Evolutionary conservation across 2,797 vertebrate genomes (phyloP).

Genomic region (Premnoplex brunnescens): DNA sequence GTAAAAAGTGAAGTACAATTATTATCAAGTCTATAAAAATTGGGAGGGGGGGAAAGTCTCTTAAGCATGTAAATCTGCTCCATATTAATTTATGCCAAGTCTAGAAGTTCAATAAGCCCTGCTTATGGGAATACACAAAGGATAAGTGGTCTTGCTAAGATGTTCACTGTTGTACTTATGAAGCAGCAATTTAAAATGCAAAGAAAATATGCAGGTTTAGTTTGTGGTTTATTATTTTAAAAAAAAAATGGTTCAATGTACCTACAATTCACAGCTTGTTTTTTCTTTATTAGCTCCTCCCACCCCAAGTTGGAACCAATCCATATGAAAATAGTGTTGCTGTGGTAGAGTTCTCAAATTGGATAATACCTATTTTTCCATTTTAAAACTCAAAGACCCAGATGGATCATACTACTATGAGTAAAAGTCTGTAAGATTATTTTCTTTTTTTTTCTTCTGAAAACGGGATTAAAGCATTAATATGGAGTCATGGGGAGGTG

Average conservation of each 20-base stretch:
- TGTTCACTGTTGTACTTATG: constrained; percentile 31
- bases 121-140: constrained; percentile 23
- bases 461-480: background rate
- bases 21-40: constrained; percentile 11
- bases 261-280: background rate
- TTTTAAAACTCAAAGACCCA: background rate
- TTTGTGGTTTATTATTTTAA: background rate
- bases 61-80: constrained; percentile 38
- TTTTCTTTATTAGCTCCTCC: background rate
- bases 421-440: background rate
- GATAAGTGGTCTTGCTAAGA: constrained; percentile 32
- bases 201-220: constrained; percentile 30
- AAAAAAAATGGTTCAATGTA: background rate
- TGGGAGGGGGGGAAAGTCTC: background rate
- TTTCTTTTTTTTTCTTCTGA: background rate
- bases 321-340: background rate
- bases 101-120: constrained; percentile 19
- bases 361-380: background rate
- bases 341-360: background rate
- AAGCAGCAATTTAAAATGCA: constrained; percentile 49
- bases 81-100: constrained; percentile 44
- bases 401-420: background rate
- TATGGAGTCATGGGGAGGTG: background rate
- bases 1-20: background rate
- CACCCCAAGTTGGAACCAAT: background rate